Evolutionary conservation across 35 echinoderm and acorn worm species (phyloP).

Genomic region (Acanthaster planci): DNA sequence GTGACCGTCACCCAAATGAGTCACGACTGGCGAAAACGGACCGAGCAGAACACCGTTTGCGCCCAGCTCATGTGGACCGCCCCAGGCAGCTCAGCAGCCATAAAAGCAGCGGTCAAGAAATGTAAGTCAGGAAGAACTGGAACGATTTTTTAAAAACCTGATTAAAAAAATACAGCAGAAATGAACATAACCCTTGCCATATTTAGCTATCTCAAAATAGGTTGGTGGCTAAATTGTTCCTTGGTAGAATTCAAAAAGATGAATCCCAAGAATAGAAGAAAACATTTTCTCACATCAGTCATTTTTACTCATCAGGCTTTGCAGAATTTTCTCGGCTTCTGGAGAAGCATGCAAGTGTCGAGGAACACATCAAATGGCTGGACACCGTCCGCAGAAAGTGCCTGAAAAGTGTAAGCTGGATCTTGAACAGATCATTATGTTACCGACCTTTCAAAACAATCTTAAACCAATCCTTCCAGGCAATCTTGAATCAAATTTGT

Average conservation of each 20-base stretch:
- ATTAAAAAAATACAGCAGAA: too few relatives aligned
- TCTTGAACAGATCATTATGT: too few relatives aligned
- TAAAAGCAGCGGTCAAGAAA: slow-evolving; percentile 35
- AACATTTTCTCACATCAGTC: background rate
- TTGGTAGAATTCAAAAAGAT: background rate
- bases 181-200: too few relatives aligned
- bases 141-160: too few relatives aligned
- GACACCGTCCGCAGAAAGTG: slow-evolving; percentile 52
- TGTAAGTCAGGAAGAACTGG: slow-evolving; percentile 6
- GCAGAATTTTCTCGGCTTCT: slow-evolving; percentile 46
- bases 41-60: slow-evolving; percentile 60
- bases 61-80: slow-evolving; percentile 71
- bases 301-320: slow-evolving; percentile 44
- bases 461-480: too few relatives aligned
- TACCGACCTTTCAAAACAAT: too few relatives aligned
- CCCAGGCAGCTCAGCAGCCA: slow-evolving; percentile 17
- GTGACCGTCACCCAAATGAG: slow-evolving; percentile 56
- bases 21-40: slow-evolving; percentile 75
- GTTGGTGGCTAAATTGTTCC: background rate
- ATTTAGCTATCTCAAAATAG: background rate
- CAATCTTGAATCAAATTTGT: too few relatives aligned
- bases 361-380: slow-evolving; percentile 83
- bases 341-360: slow-evolving; percentile 46
- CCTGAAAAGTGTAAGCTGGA: slow-evolving; percentile 31
- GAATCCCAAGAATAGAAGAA: background rate